Evolutionary conservation across 2,888 invertebrate species (phyloP), one percentile per base, ranked within the genome.

Genomic region (Anthrax anthrax): DNA sequence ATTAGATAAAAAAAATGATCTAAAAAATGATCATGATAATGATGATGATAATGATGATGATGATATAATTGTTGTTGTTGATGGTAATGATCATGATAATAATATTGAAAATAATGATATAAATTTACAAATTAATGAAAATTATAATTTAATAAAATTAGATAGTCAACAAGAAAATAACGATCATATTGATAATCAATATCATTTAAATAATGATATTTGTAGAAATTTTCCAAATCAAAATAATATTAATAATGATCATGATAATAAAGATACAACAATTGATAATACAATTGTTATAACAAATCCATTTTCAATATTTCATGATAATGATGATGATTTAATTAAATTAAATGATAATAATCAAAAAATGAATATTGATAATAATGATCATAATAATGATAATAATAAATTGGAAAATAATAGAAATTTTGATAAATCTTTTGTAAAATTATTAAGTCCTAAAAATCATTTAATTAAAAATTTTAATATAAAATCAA

Each of bases 261-360:
- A 53, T 23, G 49, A 48, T 50, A 50, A 50, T 39, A 29, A 27
- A 46, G 47, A 46, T 38, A 44, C 47, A 43, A 43, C 47, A 16
- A 46, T 48, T 43, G 48, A 39, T 12, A 60, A 58, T 51, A 66
- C 63, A 32, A 65, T 63, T 47, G 65, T 67, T 23, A 66, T 67
- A 32, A 65, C 66, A 12, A 67, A 67, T 54, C 67, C 67, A 23
- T 67, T 67, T 51, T 65, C 65, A 40, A 65, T 62, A 32, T 64
- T 62, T 37, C 63, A 64, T 47, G 67, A 67, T 32, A 60, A 61
- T 41, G 18, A 43, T 23, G 23, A 23, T 23, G 23, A 6, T 23
- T n/a, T n/a, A 37, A 27, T n/a, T n/a, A n/a, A n/a, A n/a, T n/a
- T n/a, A n/a, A n/a, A n/a, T n/a, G n/a, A n/a, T n/a, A n/a, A n/a